Evolutionary conservation across 2,797 vertebrate genomes (phyloP).

Genomic region (Anguilla anguilla): DNA sequence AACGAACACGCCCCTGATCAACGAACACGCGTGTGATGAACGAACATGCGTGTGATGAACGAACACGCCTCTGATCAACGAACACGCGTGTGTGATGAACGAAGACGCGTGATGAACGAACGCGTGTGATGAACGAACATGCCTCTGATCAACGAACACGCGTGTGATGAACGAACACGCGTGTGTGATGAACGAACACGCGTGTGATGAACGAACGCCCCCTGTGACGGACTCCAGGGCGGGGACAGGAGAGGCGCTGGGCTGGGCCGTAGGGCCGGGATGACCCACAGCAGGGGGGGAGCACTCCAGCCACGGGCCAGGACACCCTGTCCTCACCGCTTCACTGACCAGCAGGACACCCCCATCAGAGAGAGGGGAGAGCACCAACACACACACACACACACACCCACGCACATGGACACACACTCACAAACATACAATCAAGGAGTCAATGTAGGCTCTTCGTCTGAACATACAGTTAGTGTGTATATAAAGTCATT

Average conservation of each 20-base stretch:
- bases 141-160: too few species aligned
- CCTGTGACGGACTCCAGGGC: conserved; percentile 42
- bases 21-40: neutral
- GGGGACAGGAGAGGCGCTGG: conserved; percentile 34
- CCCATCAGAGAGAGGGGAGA: neutral
- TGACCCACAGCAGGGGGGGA: neutral
- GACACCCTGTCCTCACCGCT: neutral
- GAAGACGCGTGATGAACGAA: too few species aligned
- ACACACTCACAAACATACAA: conserved; percentile 50
- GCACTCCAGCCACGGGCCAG: neutral
- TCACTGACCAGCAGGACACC: neutral
- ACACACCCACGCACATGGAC: conserved; percentile 28
- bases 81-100: neutral
- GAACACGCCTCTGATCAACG: neutral
- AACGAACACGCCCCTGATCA: too few species aligned
- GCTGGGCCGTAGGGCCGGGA: conserved; percentile 34
- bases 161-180: too few species aligned
- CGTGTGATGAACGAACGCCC: too few species aligned
- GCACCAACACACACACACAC: conserved; percentile 22
- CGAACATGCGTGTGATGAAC: too few species aligned
- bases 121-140: too few species aligned
- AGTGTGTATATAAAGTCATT: neutral
- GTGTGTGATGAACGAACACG: neutral
- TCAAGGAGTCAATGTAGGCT: too few species aligned
- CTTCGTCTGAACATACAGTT: neutral